Evolutionary conservation across 2,113 vertebrate species (phyloP).

Genomic region (Grallaria varia): DNA sequence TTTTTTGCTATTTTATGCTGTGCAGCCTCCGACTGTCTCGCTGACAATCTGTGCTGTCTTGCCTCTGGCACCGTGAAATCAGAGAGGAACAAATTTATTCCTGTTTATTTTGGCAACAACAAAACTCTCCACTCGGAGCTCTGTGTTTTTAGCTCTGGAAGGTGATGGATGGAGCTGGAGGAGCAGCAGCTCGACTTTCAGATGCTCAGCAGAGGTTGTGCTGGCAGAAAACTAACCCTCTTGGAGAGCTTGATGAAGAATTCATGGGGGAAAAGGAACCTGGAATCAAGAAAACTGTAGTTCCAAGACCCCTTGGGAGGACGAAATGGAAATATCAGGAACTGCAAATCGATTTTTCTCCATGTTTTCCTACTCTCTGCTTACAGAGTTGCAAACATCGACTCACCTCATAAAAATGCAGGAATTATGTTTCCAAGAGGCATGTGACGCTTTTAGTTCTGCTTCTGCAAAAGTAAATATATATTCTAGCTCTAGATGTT

Average conservation of each 20-base stretch:
- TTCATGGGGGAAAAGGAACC: neutral
- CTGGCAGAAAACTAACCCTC: slow-evolving; percentile 9
- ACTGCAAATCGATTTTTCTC: neutral
- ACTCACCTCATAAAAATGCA: neutral
- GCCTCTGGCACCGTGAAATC: neutral
- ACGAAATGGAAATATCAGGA: neutral
- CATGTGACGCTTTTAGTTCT: neutral
- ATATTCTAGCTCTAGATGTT: neutral
- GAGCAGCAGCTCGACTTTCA: slow-evolving; percentile 36
- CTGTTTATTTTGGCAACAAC: slow-evolving; percentile 35
- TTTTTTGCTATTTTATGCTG: neutral
- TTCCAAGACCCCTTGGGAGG: neutral
- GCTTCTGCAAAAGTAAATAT: neutral
- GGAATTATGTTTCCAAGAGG: neutral
- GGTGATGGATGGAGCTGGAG: slow-evolving; percentile 1
- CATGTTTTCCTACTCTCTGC: neutral
- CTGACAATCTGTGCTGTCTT: neutral
- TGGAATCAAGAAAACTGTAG: neutral
- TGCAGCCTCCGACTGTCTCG: neutral
- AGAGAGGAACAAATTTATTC: neutral
- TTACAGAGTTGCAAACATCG: neutral
- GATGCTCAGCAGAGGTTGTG: slow-evolving; percentile 3
- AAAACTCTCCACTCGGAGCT: neutral
- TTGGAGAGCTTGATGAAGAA: neutral
- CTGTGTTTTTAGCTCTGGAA: slow-evolving; percentile 10